phyloP scores from a whole-genome alignment of 2,888 invertebrate species.

The Stenodera caucasica region DNA sequence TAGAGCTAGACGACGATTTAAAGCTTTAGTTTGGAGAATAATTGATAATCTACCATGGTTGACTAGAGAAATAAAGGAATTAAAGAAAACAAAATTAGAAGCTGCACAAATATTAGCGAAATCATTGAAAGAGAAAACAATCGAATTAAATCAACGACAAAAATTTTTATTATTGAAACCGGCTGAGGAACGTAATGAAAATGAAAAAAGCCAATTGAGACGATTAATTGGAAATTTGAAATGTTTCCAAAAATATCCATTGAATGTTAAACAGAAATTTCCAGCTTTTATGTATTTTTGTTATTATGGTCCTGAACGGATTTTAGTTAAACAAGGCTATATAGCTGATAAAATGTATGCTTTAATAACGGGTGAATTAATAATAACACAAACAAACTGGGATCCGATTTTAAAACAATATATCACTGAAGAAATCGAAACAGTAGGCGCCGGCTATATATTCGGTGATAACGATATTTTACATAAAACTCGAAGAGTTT shows the following conservation, averaged over 20 bases:
- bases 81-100: neutral
- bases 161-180: constrained; percentile 59
- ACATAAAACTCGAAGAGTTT: constrained; percentile 63
- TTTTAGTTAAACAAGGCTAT: constrained; percentile 65
- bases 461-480: constrained; percentile 70
- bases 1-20: constrained; percentile 60
- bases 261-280: constrained; percentile 63
- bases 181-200: constrained; percentile 59
- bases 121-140: neutral
- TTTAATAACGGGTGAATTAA: constrained; percentile 64
- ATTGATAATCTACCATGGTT: constrained; percentile 63
- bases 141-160: neutral
- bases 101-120: neutral
- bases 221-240: constrained; percentile 63
- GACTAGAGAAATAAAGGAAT: neutral
- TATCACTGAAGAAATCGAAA: constrained; percentile 58
- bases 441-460: constrained; percentile 62
- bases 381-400: constrained; percentile 57
- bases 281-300: constrained; percentile 65
- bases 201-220: constrained; percentile 64
- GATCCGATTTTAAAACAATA: constrained; percentile 59
- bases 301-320: constrained; percentile 62
- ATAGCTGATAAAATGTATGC: constrained; percentile 64
- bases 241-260: constrained; percentile 65
- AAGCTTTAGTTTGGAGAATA: constrained; percentile 60